Evolutionary conservation across 2,888 invertebrate species (phyloP), one percentile per base, ranked within the genome.

Genomic region (Aleiodes alternator): DNA sequence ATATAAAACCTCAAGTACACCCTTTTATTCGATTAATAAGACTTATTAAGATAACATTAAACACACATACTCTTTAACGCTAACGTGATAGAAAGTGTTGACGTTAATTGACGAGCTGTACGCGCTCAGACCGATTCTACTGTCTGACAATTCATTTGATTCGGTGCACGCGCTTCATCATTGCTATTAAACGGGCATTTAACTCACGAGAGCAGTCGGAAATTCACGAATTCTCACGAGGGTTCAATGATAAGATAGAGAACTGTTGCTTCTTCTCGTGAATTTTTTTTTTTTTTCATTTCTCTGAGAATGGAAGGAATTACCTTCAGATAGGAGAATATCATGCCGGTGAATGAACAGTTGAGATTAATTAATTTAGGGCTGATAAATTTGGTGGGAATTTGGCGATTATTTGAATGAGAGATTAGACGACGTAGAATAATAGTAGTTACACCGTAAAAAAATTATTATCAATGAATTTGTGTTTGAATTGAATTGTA

Each of bases 61-160:
- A 16, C 38, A 14, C 8, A 61, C 38, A 38, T 61, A 38, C 16
- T 9, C 16, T 43, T 64, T 43, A 64, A 1, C 64, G 48, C 43
- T 64, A 43, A 48, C 64, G 29, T 48, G 9, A 11, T 43, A 7
- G 16, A n/a, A 48, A 43, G 6, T 31, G 43, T 43, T 7, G 43
- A 43, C 48, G 64, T 14, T 64, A 64, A 64, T 64, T 48, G 48
- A 14, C 6, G 43, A 5, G 23, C 14, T 64, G 7, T 61, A 61
- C 43, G 16, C 43, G 64, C 48, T 64, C 43, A 64, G 43, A 64
- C 64, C 48, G 64, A 64, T 23, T 43, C n/a, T 2, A n/a, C n/a
- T 43, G 16, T 43, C 64, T 64, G 64, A 64, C 64, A 64, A 38
- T 48, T 64, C 64, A 48, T 64, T 23, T 64, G 64, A 64, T 64